Conservation (phyloP, 2,113 vertebrate species). For the Macaca mulatta region DNA sequence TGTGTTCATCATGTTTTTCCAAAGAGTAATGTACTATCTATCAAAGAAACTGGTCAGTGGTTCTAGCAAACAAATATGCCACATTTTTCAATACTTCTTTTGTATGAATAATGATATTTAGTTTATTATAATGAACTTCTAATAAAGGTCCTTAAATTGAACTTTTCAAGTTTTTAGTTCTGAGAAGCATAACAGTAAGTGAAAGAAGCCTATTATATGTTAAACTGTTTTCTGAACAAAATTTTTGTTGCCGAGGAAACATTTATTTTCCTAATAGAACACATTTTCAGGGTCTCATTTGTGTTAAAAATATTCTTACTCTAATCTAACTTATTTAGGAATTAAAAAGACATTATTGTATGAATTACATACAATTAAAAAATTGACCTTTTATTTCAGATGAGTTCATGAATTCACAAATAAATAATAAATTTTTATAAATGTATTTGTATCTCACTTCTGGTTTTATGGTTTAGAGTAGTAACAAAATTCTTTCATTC, state of each 20-base stretch:
- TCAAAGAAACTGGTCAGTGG: background rate
- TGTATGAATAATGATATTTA: background rate
- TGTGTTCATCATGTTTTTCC: background rate
- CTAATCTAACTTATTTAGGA: background rate
- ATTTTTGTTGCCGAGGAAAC: slow-evolving; percentile 71
- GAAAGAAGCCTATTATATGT: background rate
- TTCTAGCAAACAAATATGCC: background rate
- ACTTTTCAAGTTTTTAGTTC: background rate
- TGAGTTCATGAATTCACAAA: background rate
- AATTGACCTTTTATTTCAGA: background rate
- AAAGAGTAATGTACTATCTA: background rate
- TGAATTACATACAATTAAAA: background rate
- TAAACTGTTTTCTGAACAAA: slow-evolving; percentile 65
- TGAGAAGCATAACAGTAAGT: background rate
- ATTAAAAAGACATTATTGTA: background rate
- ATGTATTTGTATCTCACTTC: background rate
- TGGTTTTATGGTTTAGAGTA: background rate
- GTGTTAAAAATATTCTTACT: background rate
- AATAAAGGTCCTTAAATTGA: slow-evolving; percentile 32
- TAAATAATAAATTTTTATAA: background rate
- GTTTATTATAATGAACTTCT: background rate
- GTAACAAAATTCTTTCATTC: background rate
- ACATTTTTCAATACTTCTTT: background rate
- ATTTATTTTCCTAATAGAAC: slow-evolving; percentile 17
- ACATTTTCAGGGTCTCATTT: background rate